Percentiles rank a stretch among this genome's conserved stretches.
Evolutionary conservation across 2,888 invertebrate species (phyloP).

Genomic region (Stenolophus ochropezus): DNA sequence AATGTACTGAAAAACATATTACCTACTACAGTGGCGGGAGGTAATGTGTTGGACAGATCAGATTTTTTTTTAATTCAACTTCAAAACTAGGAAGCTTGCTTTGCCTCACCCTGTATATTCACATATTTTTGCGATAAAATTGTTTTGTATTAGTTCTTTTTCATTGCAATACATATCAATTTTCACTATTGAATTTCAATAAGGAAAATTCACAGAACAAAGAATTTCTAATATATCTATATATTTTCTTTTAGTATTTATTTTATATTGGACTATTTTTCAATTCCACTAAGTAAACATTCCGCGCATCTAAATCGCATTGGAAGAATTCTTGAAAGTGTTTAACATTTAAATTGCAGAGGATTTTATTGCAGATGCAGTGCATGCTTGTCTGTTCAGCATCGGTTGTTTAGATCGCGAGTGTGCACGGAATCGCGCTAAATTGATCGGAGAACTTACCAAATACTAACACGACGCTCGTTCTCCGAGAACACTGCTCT

Average conservation of each 20-base stretch:
- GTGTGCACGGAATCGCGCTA: slow-evolving; percentile 1
- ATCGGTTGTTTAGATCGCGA: slow-evolving; percentile 18
- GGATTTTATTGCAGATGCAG: not conserved
- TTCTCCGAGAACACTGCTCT: no score
- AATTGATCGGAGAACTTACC: not conserved
- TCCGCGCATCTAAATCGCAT: not conserved
- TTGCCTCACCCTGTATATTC: no score
- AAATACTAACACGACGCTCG: not conserved
- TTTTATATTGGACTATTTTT: not conserved
- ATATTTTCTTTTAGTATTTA: not conserved
- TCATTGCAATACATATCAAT: not conserved
- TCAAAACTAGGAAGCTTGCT: no score
- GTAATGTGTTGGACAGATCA: no score
- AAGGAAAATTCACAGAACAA: not conserved
- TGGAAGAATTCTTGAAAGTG: not conserved
- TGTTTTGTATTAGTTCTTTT: no score
- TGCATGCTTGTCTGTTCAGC: not conserved
- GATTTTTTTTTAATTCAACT: no score
- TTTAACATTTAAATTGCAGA: slow-evolving; percentile 1
- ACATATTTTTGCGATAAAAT: not conserved
- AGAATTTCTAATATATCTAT: not conserved
- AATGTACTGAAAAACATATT: no score
- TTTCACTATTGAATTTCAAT: not conserved
- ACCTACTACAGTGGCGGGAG: no score
- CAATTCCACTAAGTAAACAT: not conserved